A percentile compares a stretch with the other conserved stretches of the same genome.
Conservation (phyloP, 92 coral and sea anemone species). For the Zoanthus gigantus region DNA sequence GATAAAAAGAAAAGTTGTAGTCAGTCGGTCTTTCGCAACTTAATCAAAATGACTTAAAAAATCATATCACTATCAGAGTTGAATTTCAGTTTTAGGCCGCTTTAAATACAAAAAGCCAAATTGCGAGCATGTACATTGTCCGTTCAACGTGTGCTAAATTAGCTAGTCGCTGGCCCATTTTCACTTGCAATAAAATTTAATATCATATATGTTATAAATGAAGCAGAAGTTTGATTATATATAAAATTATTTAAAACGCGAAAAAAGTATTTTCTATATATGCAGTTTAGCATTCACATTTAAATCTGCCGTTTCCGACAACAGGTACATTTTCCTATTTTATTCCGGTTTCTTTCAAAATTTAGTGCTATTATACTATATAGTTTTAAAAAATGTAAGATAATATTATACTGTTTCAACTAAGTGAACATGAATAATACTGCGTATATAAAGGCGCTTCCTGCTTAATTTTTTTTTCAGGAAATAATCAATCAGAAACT, state of each 20-base stretch:
- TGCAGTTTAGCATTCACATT: neutral
- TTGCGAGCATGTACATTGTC: neutral
- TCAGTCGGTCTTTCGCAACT: neutral
- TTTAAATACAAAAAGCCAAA: neutral
- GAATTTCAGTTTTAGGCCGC: neutral
- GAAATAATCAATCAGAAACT: too few relatives aligned
- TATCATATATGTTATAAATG: neutral
- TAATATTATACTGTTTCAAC: too few relatives aligned
- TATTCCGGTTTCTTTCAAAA: too few relatives aligned
- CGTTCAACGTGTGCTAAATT: neutral
- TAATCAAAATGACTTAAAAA: neutral
- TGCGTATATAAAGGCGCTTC: too few relatives aligned
- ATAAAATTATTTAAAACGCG: neutral
- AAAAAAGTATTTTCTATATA: neutral
- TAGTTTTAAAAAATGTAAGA: too few relatives aligned
- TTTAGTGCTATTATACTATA: too few relatives aligned
- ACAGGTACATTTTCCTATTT: neutral
- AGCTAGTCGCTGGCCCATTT: neutral
- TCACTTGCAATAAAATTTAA: neutral
- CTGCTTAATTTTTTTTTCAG: too few relatives aligned
- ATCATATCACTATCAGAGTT: neutral
- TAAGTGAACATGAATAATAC: too few relatives aligned
- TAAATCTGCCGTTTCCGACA: slow-evolving; percentile 6
- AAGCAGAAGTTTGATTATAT: slow-evolving; percentile 5
- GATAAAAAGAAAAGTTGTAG: neutral